These are phyloP conservation scores for Aleiodes sp. DNA, from an alignment of 1,140 invertebrate species.

Conservation along the genomic window DNA sequence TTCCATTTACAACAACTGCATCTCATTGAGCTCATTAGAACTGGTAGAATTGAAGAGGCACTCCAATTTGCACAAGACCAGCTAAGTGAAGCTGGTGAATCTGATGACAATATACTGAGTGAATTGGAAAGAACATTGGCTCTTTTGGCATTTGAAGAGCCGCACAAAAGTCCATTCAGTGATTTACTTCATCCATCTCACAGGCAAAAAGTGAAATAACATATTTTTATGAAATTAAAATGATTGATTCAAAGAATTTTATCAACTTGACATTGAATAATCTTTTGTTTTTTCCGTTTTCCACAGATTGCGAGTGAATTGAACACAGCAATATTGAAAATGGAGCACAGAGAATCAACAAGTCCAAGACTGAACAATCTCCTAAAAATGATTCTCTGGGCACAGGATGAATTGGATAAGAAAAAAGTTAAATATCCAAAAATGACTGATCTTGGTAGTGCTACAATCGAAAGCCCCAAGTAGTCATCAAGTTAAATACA, in stretches of 20 bases:
- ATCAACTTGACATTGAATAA: not conserved
- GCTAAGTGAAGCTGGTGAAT: slow-evolving; percentile 90
- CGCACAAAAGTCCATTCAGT: slow-evolving; percentile 92
- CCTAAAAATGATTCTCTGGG: slow-evolving; percentile 93
- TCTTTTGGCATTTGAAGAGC: slow-evolving; percentile 95
- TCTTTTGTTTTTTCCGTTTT: slow-evolving; percentile 38
- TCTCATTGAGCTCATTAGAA: slow-evolving; percentile 91
- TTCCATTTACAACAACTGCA: slow-evolving; percentile 98
- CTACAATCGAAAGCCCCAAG: slow-evolving; percentile 81
- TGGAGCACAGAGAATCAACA: slow-evolving; percentile 88
- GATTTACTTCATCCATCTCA: slow-evolving; percentile 93
- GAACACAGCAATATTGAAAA: slow-evolving; percentile 94
- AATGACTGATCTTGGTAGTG: slow-evolving; percentile 88
- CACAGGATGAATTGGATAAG: slow-evolving; percentile 93
- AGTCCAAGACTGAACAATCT: slow-evolving; percentile 90
- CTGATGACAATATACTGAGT: slow-evolving; percentile 79
- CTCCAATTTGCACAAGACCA: slow-evolving; percentile 95
- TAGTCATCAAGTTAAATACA: slow-evolving; percentile 52
- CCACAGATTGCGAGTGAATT: slow-evolving; percentile 94
- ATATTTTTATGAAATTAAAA: slow-evolving; percentile 17
- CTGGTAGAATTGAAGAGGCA: slow-evolving; percentile 92
- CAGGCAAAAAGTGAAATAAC: slow-evolving; percentile 82
- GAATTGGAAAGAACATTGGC: slow-evolving; percentile 90
- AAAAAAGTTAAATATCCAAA: slow-evolving; percentile 93
- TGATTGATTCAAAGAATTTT: too few relatives aligned